Base-by-base conservation (phyloP, 2,797 vertebrate genomes). In the Karalla daura region DNA sequence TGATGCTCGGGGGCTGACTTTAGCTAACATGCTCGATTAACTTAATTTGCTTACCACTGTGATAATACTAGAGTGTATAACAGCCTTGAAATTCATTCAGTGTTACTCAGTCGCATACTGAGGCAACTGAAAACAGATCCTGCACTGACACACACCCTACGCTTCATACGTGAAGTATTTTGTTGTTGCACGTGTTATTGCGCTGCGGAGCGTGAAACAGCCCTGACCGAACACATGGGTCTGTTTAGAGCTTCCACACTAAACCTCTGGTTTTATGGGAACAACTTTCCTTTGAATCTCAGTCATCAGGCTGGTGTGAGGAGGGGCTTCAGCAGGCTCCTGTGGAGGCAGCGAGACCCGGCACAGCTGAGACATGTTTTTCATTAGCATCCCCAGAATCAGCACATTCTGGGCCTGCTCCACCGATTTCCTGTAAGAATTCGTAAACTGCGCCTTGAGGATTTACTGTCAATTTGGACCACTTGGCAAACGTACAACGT, bases 311-410 rank as follows among this genome's bases (percentile, higher is more conserved):
- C 4, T 47, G 36, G 4, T 35, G 11, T 32, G 47, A 62, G 37
- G 25, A 56, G 39, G 23, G 20, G 24, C 27, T 39, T 70, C 30
- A 58, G 43, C 21, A 2, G 66, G 40, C 52, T 72, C 77, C 77
- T 51, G 72, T 18, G 13, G 81, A 72, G 81, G 24, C 47, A 37
- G 28, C 1, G 45, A 73, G 52, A 47, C 18, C 2, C 51, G 33
- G 74, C 55, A 37, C 24, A 43, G 51, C 59, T 14, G 5, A 50
- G 46, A 66, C 40, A 17, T 80, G 81, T 68, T 69, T 89, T 80
- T 63, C 80, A 88, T 87, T 81, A 86, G 74, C 50, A 58, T 41
- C 46, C 6, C 33, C 56, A 65, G 63, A 69, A 70, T 90, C 80
- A 88, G 81, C 85, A 82, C 64, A 65, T 88, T 86, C 65, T 69